Percentiles rank a stretch among this genome's conserved stretches.
Conservation (phyloP, 2,113 vertebrate genomes). For the Xiphias gladius region DNA sequence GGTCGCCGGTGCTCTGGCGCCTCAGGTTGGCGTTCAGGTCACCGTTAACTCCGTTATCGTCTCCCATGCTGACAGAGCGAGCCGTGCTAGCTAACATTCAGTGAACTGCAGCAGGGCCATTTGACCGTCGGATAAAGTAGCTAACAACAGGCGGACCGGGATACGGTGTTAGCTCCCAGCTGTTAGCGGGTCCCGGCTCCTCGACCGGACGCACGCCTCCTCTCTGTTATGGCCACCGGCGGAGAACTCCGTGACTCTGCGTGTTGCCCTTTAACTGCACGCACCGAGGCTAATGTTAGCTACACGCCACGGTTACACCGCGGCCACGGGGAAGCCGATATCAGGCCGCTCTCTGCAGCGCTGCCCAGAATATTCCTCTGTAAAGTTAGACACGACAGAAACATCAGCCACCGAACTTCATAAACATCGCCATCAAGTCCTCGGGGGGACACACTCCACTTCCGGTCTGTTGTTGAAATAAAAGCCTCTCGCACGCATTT, state of each 20-base stretch:
- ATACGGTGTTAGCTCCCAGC: not conserved
- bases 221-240: not conserved
- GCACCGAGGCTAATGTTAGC: conserved; percentile 4
- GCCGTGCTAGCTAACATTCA: not conserved
- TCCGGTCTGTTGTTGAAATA: not conserved
- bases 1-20: conserved; percentile 85
- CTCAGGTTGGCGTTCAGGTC: conserved; percentile 87
- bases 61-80: conserved; percentile 45
- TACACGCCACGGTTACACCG: not conserved
- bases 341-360: not conserved
- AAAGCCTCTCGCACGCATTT: not conserved
- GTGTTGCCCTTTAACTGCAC: not conserved
- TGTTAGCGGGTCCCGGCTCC: not conserved
- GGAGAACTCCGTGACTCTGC: not conserved
- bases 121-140: rapidly evolving
- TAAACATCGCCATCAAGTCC: not conserved
- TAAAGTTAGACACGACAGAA: not conserved
- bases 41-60: conserved; percentile 81
- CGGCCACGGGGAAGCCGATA: not conserved
- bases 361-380: not conserved
- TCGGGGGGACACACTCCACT: rapidly evolving
- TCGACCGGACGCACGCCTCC: not conserved
- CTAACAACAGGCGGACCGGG: not conserved
- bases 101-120: not conserved
- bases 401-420: not conserved